Base-by-base conservation (phyloP, 2,113 vertebrate genomes). In the Helogale parvula region DNA sequence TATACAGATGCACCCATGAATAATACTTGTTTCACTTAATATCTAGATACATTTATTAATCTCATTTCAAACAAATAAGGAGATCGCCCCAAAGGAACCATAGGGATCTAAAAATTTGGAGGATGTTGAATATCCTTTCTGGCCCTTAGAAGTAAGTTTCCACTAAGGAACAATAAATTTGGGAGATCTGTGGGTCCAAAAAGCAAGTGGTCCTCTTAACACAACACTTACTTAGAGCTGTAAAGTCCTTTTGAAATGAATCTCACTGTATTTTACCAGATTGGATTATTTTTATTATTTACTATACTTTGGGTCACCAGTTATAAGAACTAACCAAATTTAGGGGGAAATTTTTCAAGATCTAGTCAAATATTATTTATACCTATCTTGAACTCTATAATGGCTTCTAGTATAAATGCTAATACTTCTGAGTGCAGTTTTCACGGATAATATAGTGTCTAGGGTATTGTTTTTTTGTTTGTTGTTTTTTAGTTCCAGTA, bases 81-180 rank as follows among this genome's bases (percentile, higher is more conserved):
- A 81, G 45, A 13, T 25, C 31, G 52, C 2, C 33, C 52, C 68
- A 66, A 63, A 92, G 82, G 31, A 86, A 8, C 33, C 29, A 12
- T 1, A 5, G 50, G 33, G 35, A 79, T 57, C 41, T 82, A 68
- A 83, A 90, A 60, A 63, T 88, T 66, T 50, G 38, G 63, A 93
- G 83, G 52, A 9, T 50, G 13, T 25, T 13, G 2, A 41, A 52
- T 88, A 45, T 14, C 38, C 10, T 71, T 95, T 25, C 54, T 93
- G 69, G 65, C 2, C n/a, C n/a, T 89, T 41, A 66, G 60, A 89
- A 94, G 41, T 85, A 85, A 95, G 52, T 90, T 83, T 76, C 60
- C 38, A 65, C 63, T 80, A 23, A 15, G 8, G 31, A 76, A 31
- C 50, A 72, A 38, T 41, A 77, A 38, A 35, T 84, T 38, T 96